Base-by-base conservation (phyloP, 2,797 vertebrate genomes). In the Malacoraja senta region DNA sequence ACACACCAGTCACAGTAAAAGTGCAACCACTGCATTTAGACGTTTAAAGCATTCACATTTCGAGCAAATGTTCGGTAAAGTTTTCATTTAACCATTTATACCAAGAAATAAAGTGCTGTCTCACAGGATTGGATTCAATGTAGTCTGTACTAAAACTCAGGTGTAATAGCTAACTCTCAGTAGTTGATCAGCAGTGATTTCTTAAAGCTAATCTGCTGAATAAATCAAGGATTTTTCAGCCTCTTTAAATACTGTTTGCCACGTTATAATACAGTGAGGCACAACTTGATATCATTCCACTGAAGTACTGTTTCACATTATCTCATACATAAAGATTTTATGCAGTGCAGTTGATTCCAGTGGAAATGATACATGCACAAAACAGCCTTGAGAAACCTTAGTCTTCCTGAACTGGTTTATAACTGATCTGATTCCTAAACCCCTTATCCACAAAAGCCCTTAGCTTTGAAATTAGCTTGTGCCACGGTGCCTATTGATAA, bases 401-500 rank as follows among this genome's bases (percentile, higher is more conserved):
- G 38, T 53, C 44, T 74, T 92, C 38, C 71, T 76, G 90, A 92
- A 76, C 38, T 92, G 13, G 24, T 76, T 71, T 76, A 92, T 76
- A 92, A 44, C 21, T 92, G 90, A 74, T 92, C 26, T 58, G 72
- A 76, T 92, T 58, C 2, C 71, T 53, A 92, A 92, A 53, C 90
- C 38, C 90, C 38, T 74, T 58, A 26, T 76, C 71, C 74, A n/a
- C 90, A 92, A 74, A 76, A 92, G 71, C 44, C 90, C 38, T 92
- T 53, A 58, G 10, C 24, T 92, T 76, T 53, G 71, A 92, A 76
- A 44, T 92, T 92, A 76, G 38, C 38, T 76, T 92, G 71, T 76
- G 90, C 90, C 90, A 74, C 58, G 24, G 38, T 76, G 71, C 38
- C 65, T 92, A 76, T 91, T 35, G 24, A 91, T 91, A 91, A 91